Evolutionary conservation across 37 sponge, comb jelly and placozoan species (phyloP), one percentile per base, ranked within the genome.

Genomic region (Bolinopsis microptera): DNA sequence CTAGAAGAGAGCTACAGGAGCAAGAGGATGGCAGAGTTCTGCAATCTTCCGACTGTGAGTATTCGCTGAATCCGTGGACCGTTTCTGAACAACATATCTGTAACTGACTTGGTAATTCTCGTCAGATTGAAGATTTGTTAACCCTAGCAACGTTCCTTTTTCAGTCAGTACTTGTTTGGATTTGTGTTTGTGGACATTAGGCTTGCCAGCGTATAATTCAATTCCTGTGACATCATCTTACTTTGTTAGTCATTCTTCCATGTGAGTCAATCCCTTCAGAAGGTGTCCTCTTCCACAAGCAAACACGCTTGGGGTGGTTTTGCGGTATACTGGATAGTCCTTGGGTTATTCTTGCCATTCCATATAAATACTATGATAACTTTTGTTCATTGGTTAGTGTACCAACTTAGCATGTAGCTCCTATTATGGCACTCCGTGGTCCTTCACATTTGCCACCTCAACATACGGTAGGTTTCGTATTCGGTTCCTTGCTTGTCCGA

Each of bases 171-270:
- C 61, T 48, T 48, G 61, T 13, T 18, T 13, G 5, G 61, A 48
- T 13, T 18, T 13, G 61, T 48, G 61, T 5, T 48, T 48, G 61
- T 48, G 61, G 13, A 48, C 9, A 13, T 48, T n/a, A n/a, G 13
- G 61, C 13, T 48, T 13, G 5, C 13, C 61, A 48, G 61, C 9
- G 61, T 86, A 0, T n/a, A 86, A 40, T 27, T n/a, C 36, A 22
- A 86, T 39, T 25, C 90, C 90, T 22, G 90, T 39, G 1, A 86
- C 90, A 86, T 86, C 90, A 22, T 2, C 61, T 22, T 86, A n/a
- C 25, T 16, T 33, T 86, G 1, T 86, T 13, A 2, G n/a, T n/a
- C 39, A 18, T 27, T 13, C 35, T 0, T 39, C 36, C 16, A 24
- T 86, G 8, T 39, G 30, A 35, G 34, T 38, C 2, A 86, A 39